Conservation (phyloP, 2,888 invertebrate species). For the Disparrhopalites patrizii region DNA sequence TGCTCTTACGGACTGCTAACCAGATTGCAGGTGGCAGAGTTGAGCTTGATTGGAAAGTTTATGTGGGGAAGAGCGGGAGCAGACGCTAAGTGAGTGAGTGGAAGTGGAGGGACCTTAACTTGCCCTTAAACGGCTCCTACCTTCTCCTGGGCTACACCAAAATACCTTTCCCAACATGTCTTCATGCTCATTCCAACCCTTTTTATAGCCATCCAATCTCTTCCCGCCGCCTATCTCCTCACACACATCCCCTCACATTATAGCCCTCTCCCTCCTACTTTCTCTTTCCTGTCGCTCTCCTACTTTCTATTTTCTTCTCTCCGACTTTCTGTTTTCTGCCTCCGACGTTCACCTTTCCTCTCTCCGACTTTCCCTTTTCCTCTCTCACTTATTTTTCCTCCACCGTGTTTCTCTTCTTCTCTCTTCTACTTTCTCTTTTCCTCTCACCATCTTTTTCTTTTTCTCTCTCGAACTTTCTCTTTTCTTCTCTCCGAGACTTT, state of each 20-base stretch:
- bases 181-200: no score
- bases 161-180: no score
- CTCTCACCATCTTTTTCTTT: no score
- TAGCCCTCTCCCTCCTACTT: not conserved
- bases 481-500: not conserved
- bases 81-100: conserved; percentile 21
- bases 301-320: not conserved
- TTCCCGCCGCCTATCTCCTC: no score
- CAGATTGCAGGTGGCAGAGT: conserved; percentile 35
- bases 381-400: no score
- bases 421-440: no score
- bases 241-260: conserved; percentile 4
- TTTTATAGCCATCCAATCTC: no score
- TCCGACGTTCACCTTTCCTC: not conserved
- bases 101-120: not conserved
- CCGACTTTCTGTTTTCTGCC: no score
- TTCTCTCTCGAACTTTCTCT: no score
- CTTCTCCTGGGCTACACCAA: no score
- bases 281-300: not conserved
- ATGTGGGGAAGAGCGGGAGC: conserved; percentile 20
- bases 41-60: conserved; percentile 40
- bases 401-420: no score
- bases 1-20: conserved; percentile 11
- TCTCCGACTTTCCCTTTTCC: no score
- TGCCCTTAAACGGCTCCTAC: not conserved